Evolutionary conservation across 2,888 invertebrate genomes (phyloP), one percentile per base, ranked within the genome.

Genomic region (Phyto melanocephala): DNA sequence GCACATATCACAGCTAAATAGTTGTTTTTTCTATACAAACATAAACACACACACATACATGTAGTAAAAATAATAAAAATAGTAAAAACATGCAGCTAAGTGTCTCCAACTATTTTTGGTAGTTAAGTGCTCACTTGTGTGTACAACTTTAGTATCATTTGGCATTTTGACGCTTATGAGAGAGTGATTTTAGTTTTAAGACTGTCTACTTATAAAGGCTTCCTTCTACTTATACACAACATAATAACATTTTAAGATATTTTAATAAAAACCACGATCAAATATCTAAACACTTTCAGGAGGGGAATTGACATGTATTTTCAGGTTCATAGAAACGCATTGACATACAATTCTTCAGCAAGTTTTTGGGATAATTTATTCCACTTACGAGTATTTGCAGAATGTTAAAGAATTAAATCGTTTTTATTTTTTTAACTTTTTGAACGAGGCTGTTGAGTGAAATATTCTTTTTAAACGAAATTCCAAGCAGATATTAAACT

Each of bases 371-470:
- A 52, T n/a, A n/a, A n/a, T 37, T 33, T 47, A 54, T 74, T 13
- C 22, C 7, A 22, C 15, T 35, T 7, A 56, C 37, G n/a, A n/a
- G n/a, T n/a, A n/a, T n/a, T n/a, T n/a, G n/a, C 68, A 75, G 65
- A 37, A 56, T 67, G 65, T 58, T 67, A 67, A 75, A 37, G 65
- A 40, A 67, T 75, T 56, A 7, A 54, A 35, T 54, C 74, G 37
- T 71, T n/a, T n/a, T n/a, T n/a, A n/a, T n/a, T n/a, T n/a, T n/a
- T n/a, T n/a, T n/a, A n/a, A n/a, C n/a, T n/a, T n/a, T n/a, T n/a
- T n/a, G n/a, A n/a, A n/a, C n/a, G n/a, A n/a, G n/a, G n/a, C n/a
- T n/a, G n/a, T n/a, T n/a, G n/a, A n/a, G n/a, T n/a, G n/a, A n/a
- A n/a, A n/a, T n/a, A n/a, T n/a, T n/a, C n/a, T n/a, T n/a, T n/a